Base-by-base conservation (phyloP, 2,113 vertebrate species). In the Corythornis cristatus region DNA sequence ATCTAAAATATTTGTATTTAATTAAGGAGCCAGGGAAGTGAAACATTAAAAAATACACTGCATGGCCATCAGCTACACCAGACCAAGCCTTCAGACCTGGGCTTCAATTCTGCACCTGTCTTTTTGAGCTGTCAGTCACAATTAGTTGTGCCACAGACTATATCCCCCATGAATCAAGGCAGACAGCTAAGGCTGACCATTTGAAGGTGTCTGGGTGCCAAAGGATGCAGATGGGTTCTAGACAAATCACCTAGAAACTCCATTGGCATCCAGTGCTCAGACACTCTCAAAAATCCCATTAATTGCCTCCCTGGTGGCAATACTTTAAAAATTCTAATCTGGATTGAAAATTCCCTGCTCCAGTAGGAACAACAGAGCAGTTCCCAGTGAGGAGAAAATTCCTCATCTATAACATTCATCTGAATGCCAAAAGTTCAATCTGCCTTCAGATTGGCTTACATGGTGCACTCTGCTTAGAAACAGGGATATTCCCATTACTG, bases 1-100 rank as follows among this genome's bases (percentile, higher is more conserved):
- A 89, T 96, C 86, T 72, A 66, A 92, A 94, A 97, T 93, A 96
- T 93, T 97, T 95, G 84, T 95, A 97, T 97, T 96, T 94, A 96
- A 97, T 97, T 97, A 94, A 78, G 89, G 74, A 89, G 60, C 64
- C 60, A 72, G 91, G 19, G 48, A 84, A 48, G n/a, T 15, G 67
- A 90, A 94, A 96, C 25, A 23, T 83, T 74, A 93, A 96, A 96
- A 96, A 96, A 86, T 58, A n/a, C 6, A 77, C 81, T 67, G n/a
- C 82, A 95, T 67, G 57, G 91, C 80, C 93, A 83, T 18, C 70
- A 92, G 4, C 77, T 88, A n/a, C 76, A 33, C 0, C 2, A 40
- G 35, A 26, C 58, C 87, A 45, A 89, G 58, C 29, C 68, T 91
- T 88, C 12, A 74, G 82, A 93, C 91, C 89, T 86, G 85, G 10